Conservation (phyloP, 2,888 invertebrate genomes). For the Drosophila testacea region DNA sequence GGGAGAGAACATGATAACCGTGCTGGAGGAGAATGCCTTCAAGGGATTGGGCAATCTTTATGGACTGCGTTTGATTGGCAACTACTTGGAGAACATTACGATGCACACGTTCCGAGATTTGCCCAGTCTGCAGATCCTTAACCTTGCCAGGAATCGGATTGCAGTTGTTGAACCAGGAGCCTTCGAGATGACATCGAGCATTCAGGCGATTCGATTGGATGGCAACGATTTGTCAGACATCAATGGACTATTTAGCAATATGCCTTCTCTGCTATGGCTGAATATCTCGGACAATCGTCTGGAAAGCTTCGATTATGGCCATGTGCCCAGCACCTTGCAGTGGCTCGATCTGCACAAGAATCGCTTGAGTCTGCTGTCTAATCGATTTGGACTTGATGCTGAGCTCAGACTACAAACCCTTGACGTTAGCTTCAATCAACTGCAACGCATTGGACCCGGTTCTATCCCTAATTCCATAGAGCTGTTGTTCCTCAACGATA, state of each 20-base stretch:
- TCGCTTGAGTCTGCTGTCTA: slow-evolving; percentile 91
- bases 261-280: slow-evolving; percentile 93
- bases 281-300: slow-evolving; percentile 96
- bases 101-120: slow-evolving; percentile 92
- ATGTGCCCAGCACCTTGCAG: slow-evolving; percentile 92
- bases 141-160: slow-evolving; percentile 94
- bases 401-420: slow-evolving; percentile 92
- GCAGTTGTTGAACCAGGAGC: slow-evolving; percentile 91
- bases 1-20: slow-evolving; percentile 94
- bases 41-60: slow-evolving; percentile 94
- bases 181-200: slow-evolving; percentile 91
- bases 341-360: slow-evolving; percentile 97
- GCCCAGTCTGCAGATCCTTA: slow-evolving; percentile 93
- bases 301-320: slow-evolving; percentile 94
- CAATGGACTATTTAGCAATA: slow-evolving; percentile 92
- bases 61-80: slow-evolving; percentile 94
- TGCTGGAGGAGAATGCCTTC: slow-evolving; percentile 92
- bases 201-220: slow-evolving; percentile 94
- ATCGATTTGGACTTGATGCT: slow-evolving; percentile 89
- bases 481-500: slow-evolving; percentile 94
- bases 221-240: slow-evolving; percentile 93
- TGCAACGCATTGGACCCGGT: slow-evolving; percentile 90
- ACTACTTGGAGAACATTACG: slow-evolving; percentile 93
- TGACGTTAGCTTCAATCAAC: slow-evolving; percentile 95
- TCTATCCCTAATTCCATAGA: slow-evolving; percentile 94